phyloP scores from a whole-genome alignment of 2,888 invertebrate genomes.

The Plusia festucae region DNA sequence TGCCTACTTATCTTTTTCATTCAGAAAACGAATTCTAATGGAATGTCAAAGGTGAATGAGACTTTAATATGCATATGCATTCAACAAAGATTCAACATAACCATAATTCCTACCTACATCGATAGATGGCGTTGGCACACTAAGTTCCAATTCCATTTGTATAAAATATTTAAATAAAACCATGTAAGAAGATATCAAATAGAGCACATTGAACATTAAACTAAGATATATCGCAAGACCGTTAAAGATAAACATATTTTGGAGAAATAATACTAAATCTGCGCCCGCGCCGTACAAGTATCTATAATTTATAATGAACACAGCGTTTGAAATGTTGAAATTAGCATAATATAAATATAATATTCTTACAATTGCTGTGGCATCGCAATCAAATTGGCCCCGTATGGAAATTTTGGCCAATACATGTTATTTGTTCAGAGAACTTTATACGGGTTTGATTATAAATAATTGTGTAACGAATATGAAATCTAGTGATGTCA shows the following conservation, averaged over 20 bases:
- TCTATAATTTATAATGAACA: slow-evolving; percentile 66
- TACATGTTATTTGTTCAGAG: slow-evolving; percentile 57
- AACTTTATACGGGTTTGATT: slow-evolving; percentile 52
- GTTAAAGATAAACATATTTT: slow-evolving; percentile 69
- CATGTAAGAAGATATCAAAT: slow-evolving; percentile 51
- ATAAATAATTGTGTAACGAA: slow-evolving; percentile 59
- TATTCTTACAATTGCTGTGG: slow-evolving; percentile 79
- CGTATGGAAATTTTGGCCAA: slow-evolving; percentile 72
- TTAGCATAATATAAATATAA: slow-evolving; percentile 85
- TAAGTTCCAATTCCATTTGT: slow-evolving; percentile 20
- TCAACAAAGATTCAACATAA: too few species aligned
- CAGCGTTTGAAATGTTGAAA: slow-evolving; percentile 69
- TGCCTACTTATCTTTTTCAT: neutral
- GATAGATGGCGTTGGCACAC: slow-evolving; percentile 31
- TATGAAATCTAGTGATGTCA: slow-evolving; percentile 51
- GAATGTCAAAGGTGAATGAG: slow-evolving; percentile 39
- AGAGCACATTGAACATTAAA: slow-evolving; percentile 54
- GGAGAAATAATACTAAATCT: slow-evolving; percentile 59
- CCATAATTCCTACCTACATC: slow-evolving; percentile 19
- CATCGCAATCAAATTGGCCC: slow-evolving; percentile 71
- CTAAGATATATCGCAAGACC: slow-evolving; percentile 63
- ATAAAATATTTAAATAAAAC: slow-evolving; percentile 49
- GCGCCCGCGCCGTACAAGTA: slow-evolving; percentile 27
- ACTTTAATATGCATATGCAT: slow-evolving; percentile 29
- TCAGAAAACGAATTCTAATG: slow-evolving; percentile 16